These are phyloP conservation scores for Myotis vivesi DNA, from an alignment of 2,797 vertebrate species.

Conservation along the genomic window DNA sequence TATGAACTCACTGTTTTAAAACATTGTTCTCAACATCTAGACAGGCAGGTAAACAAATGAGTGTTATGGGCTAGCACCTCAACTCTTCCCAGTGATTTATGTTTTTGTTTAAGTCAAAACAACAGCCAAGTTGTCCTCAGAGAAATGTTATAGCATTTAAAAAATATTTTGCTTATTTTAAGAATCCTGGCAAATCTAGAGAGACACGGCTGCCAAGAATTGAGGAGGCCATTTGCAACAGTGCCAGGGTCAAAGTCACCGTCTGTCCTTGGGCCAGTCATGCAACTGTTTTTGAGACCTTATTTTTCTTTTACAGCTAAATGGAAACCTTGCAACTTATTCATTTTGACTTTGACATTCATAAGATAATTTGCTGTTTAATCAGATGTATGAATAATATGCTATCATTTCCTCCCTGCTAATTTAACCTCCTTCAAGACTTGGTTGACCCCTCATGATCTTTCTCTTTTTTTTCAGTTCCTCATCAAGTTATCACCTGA, in stretches of 20 bases:
- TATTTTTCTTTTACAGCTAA: slow-evolving; percentile 48
- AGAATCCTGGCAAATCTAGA: slow-evolving; percentile 53
- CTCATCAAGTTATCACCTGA: slow-evolving; percentile 27
- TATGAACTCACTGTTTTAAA: background rate
- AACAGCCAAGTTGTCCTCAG: slow-evolving; percentile 42
- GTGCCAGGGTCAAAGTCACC: slow-evolving; percentile 61
- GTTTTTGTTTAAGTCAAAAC: slow-evolving; percentile 29
- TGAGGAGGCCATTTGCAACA: slow-evolving; percentile 25
- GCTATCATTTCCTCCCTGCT: background rate
- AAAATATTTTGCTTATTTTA: slow-evolving; percentile 37
- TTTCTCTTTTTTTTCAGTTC: slow-evolving; percentile 22
- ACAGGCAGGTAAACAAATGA: background rate
- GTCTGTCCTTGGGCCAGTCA: slow-evolving; percentile 61
- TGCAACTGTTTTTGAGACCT: background rate
- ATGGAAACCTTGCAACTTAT: background rate
- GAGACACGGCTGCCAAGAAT: slow-evolving; percentile 22
- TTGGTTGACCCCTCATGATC: background rate
- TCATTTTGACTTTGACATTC: slow-evolving; percentile 34
- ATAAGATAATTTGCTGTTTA: slow-evolving; percentile 47
- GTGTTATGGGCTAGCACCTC: background rate
- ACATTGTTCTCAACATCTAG: background rate
- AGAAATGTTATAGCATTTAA: slow-evolving; percentile 35
- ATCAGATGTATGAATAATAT: slow-evolving; percentile 4
- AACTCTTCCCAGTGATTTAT: background rate
- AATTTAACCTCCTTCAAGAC: slow-evolving; percentile 39